Evolutionary conservation across 92 coral and sea anemone species (phyloP), one percentile per base, ranked within the genome.

Genomic region (Micromussa lordhowensis): DNA sequence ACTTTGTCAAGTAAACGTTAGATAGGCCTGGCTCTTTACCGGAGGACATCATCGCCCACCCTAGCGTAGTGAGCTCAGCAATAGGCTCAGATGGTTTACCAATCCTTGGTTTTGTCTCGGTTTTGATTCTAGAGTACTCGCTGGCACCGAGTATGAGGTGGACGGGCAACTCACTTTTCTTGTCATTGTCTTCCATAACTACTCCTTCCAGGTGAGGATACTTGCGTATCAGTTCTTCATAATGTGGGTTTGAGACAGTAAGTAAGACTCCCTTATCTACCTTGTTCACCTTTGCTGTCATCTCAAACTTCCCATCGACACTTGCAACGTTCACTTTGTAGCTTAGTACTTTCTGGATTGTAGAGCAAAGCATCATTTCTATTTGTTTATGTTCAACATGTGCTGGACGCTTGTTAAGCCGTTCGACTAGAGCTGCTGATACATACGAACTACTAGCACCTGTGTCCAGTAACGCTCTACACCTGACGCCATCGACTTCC

Each of bases 61-160:
- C 96, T 26, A 91, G 77, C 19, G 89, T 58, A 38, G 96, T 88
- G 57, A 79, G 89, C 89, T 91, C 92, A 15, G 94, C 94, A 0
- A 94, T 82, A 31, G 91, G 89, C 53, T 89, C 85, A 22, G 90
- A 94, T n/a, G n/a, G n/a, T n/a, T n/a, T n/a, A n/a, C n/a, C n/a
- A n/a, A n/a, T n/a, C n/a, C n/a, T n/a, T n/a, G n/a, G n/a, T 3
- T n/a, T n/a, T n/a, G n/a, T n/a, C n/a, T n/a, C n/a, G n/a, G n/a
- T n/a, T n/a, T n/a, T n/a, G n/a, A n/a, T 94, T 73, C 81, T 88
- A 29, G 94, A 85, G 88, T 75, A 94, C 68, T 94, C 91, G 71
- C 96, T 89, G 13, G 96, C 90, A 24, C 93, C 91, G 21, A 94
- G 94, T 55, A 94, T 89, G 24, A 91, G 63, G n/a, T 91, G 96